phyloP scores from a whole-genome alignment of 2,888 invertebrate species.

The Sinelater perroti region DNA sequence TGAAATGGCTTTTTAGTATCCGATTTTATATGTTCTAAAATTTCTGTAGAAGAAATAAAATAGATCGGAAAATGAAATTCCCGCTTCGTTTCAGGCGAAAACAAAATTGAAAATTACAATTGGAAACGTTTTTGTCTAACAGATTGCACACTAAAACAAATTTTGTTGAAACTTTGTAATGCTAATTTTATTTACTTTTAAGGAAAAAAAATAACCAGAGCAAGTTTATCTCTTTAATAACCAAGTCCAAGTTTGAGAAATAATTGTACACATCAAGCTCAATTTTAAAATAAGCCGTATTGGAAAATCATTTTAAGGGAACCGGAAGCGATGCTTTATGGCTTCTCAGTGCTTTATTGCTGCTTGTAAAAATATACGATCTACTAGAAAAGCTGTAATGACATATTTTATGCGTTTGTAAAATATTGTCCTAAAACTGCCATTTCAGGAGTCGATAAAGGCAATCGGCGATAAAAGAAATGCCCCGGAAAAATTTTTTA shows the following conservation, averaged over 20 bases:
- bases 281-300: no score
- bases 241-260: no score
- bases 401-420: conserved; percentile 11
- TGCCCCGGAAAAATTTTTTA: neutral
- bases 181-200: neutral
- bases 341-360: conserved; percentile 6
- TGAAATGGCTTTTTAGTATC: no score
- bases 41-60: conserved; percentile 4
- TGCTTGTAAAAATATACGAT: conserved; percentile 9
- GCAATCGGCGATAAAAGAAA: neutral
- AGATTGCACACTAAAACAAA: conserved; percentile 4
- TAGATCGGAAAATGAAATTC: conserved; percentile 10
- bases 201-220: no score
- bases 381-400: conserved; percentile 3
- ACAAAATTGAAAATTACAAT: conserved; percentile 19
- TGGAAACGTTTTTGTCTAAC: conserved; percentile 6
- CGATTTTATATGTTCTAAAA: conserved; percentile 3
- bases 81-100: neutral
- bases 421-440: conserved; percentile 5
- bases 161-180: conserved; percentile 1
- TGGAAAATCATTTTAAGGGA: no score
- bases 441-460: conserved; percentile 5
- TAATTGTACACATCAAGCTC: no score
- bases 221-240: no score
- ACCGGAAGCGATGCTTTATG: no score